These are phyloP conservation scores for Bambusicola thoracicus DNA, from an alignment of 2,113 vertebrate genomes.

Conservation along the genomic window DNA sequence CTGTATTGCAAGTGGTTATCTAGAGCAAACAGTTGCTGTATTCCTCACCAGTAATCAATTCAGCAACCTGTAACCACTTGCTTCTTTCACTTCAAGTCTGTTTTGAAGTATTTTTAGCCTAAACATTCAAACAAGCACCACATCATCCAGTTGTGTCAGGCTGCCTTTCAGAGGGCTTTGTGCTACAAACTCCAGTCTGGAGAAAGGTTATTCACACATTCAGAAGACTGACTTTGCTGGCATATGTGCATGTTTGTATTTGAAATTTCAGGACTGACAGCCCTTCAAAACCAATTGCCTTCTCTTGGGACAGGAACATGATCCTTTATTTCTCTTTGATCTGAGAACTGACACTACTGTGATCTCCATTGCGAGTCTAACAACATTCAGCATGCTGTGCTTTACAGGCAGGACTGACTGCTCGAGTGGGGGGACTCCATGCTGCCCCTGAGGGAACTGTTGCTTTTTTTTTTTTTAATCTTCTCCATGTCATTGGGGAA, in stretches of 20 bases:
- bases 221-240: neutral
- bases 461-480: neutral
- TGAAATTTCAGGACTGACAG: conserved; percentile 6
- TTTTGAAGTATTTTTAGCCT: neutral
- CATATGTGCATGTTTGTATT: neutral
- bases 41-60: neutral
- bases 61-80: neutral
- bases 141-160: neutral
- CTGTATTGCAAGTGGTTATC: neutral
- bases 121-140: neutral
- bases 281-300: conserved; percentile 10
- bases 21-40: neutral
- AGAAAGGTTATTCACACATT: neutral
- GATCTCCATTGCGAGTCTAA: neutral
- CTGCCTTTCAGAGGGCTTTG: neutral
- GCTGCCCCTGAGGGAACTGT: neutral
- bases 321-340: conserved; percentile 38
- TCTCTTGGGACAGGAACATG: neutral
- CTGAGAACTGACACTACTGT: conserved; percentile 17
- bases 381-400: neutral
- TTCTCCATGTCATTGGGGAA: neutral
- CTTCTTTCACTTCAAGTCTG: neutral
- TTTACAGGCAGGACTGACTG: neutral
- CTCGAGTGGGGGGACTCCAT: neutral
- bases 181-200: neutral